These are phyloP conservation scores for Petromus typicus DNA, from an alignment of 2,113 vertebrate species.

Conservation along the genomic window DNA sequence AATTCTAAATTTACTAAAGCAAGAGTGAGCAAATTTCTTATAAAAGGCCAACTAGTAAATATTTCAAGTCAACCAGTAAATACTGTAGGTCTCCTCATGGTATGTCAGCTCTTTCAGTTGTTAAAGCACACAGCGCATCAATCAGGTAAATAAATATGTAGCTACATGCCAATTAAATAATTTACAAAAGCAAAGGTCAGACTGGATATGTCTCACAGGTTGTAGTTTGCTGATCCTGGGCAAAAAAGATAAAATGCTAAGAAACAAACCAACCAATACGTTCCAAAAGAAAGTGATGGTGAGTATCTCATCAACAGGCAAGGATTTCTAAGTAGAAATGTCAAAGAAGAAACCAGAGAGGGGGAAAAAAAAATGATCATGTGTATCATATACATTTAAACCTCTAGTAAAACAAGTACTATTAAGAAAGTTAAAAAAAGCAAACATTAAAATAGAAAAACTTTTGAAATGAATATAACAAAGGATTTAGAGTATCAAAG, in stretches of 20 bases:
- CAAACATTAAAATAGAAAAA: constrained; percentile 45
- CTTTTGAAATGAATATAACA: neutral
- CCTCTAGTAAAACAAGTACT: neutral
- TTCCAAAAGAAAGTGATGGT: constrained; percentile 35
- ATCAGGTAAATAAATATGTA: neutral
- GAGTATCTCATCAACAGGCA: neutral
- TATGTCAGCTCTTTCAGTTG: neutral
- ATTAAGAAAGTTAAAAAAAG: constrained; percentile 25
- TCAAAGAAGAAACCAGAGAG: neutral
- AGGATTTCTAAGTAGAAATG: constrained; percentile 33
- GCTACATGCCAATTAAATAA: constrained; percentile 12
- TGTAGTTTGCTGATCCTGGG: neutral
- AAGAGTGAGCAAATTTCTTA: neutral
- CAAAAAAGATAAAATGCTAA: constrained; percentile 4
- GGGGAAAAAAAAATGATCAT: neutral
- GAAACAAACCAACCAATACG: constrained; percentile 16
- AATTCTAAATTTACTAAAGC: neutral
- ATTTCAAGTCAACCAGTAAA: neutral
- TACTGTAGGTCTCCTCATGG: neutral
- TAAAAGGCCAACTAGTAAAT: neutral
- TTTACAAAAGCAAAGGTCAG: constrained; percentile 1
- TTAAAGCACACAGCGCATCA: neutral
- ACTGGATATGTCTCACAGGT: neutral
- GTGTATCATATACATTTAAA: neutral
- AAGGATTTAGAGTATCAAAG: neutral